Conservation (phyloP, 2,888 invertebrate species). For the Anthoptus insignis region DNA sequence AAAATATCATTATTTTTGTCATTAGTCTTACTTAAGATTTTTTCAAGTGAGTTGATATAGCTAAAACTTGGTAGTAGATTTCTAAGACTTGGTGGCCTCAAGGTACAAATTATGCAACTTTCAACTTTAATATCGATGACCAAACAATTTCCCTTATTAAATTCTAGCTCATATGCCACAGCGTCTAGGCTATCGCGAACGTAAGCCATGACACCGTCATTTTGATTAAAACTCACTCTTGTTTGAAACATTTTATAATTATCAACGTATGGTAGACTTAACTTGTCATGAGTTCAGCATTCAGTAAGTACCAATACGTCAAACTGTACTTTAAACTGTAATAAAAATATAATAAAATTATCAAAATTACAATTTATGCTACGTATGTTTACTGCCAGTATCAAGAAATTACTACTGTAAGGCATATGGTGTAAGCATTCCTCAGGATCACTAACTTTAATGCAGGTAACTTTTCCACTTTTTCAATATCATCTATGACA, state of each 20-base stretch:
- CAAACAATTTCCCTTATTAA: slow-evolving; percentile 28
- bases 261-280: slow-evolving; percentile 12
- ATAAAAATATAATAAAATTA: slow-evolving; percentile 18
- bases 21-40: background rate
- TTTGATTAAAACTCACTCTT: slow-evolving; percentile 24
- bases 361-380: slow-evolving; percentile 36
- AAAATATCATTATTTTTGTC: slow-evolving; percentile 19
- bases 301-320: slow-evolving; percentile 36
- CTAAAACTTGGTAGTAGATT: background rate
- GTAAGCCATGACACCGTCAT: slow-evolving; percentile 37
- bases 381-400: slow-evolving; percentile 33
- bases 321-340: background rate
- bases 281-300: slow-evolving; percentile 28
- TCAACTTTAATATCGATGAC: background rate
- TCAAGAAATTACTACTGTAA: background rate
- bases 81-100: slow-evolving; percentile 11
- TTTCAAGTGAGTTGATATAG: slow-evolving; percentile 3
- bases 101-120: slow-evolving; percentile 2
- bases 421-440: background rate
- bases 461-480: background rate
- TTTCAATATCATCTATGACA: background rate
- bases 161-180: slow-evolving; percentile 2
- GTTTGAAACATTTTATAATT: slow-evolving; percentile 28
- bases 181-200: background rate
- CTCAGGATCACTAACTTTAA: background rate